Conservation (phyloP, 2,113 vertebrate genomes). For the Otolemur garnettii region DNA sequence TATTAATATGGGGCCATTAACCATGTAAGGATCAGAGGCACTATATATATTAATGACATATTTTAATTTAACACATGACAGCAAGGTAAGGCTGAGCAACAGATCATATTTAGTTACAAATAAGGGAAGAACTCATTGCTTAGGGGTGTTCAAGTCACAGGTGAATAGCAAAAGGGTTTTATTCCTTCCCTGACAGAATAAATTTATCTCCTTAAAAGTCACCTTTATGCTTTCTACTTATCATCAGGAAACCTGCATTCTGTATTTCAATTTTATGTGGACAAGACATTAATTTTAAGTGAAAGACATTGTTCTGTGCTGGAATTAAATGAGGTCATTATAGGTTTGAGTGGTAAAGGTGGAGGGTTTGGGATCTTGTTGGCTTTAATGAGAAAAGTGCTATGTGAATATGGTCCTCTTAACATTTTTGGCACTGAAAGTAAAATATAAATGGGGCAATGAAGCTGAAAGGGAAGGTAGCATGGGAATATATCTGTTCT, state of each 20-base stretch:
- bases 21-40: conserved; percentile 30
- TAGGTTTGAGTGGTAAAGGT: conserved; percentile 71
- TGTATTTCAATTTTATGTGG: conserved; percentile 81
- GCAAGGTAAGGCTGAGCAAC: conserved; percentile 61
- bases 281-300: conserved; percentile 82
- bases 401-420: conserved; percentile 40
- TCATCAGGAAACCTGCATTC: conserved; percentile 70
- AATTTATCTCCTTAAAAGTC: conserved; percentile 82
- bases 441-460: conserved; percentile 58
- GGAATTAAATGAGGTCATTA: conserved; percentile 72
- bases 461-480: conserved; percentile 38
- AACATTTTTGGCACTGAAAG: conserved; percentile 56
- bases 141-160: conserved; percentile 71
- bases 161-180: conserved; percentile 73
- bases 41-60: conserved; percentile 45
- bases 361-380: conserved; percentile 37
- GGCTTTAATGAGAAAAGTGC: conserved; percentile 73
- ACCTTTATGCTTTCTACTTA: conserved; percentile 81
- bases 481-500: neutral
- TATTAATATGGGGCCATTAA: conserved; percentile 56
- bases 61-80: conserved; percentile 76
- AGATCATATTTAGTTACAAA: conserved; percentile 72
- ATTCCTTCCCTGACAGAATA: conserved; percentile 74
- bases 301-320: conserved; percentile 76
- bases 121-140: conserved; percentile 70